Evolutionary conservation across 2,797 vertebrate species (phyloP).

Genomic region (Sebastiscus tertius): DNA sequence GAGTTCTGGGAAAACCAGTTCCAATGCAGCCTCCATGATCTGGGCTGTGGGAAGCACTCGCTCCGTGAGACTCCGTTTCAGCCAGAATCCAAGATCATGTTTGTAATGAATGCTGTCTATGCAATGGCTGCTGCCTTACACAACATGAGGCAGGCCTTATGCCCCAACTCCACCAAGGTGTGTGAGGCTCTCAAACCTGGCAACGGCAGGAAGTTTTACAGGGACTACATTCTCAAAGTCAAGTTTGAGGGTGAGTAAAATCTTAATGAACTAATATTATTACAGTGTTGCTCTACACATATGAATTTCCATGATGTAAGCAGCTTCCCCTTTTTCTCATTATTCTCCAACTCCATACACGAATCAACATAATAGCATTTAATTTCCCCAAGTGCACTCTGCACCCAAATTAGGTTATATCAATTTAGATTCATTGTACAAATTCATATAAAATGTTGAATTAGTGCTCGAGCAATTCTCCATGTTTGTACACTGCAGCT

Average conservation of each 20-base stretch:
- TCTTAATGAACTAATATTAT: not conserved
- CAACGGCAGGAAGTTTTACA: constrained; percentile 94
- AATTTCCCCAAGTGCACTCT: constrained; percentile 12
- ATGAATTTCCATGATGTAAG: not conserved
- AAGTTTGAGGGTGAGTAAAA: constrained; percentile 93
- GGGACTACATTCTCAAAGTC: constrained; percentile 96
- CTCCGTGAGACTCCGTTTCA: constrained; percentile 89
- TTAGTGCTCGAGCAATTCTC: constrained; percentile 15
- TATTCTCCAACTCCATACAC: not conserved
- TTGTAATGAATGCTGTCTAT: constrained; percentile 95
- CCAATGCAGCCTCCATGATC: constrained; percentile 88
- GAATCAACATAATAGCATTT: not conserved
- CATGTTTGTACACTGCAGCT: constrained; percentile 31
- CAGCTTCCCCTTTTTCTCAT: not conserved
- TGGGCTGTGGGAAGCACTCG: constrained; percentile 88
- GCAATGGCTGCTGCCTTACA: constrained; percentile 95
- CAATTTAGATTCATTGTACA: constrained; percentile 29
- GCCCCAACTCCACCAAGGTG: constrained; percentile 91
- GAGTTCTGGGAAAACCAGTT: constrained; percentile 99
- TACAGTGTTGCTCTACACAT: not conserved
- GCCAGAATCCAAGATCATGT: constrained; percentile 98
- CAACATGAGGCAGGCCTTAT: constrained; percentile 93
- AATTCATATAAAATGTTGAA: constrained; percentile 44
- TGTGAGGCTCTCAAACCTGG: constrained; percentile 93
- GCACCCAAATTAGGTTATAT: constrained; percentile 26